Percentiles rank a stretch among this genome's conserved stretches.
These are phyloP conservation scores for Coelopa pilipes DNA, from an alignment of 2,888 invertebrate genomes.

Conservation along the genomic window DNA sequence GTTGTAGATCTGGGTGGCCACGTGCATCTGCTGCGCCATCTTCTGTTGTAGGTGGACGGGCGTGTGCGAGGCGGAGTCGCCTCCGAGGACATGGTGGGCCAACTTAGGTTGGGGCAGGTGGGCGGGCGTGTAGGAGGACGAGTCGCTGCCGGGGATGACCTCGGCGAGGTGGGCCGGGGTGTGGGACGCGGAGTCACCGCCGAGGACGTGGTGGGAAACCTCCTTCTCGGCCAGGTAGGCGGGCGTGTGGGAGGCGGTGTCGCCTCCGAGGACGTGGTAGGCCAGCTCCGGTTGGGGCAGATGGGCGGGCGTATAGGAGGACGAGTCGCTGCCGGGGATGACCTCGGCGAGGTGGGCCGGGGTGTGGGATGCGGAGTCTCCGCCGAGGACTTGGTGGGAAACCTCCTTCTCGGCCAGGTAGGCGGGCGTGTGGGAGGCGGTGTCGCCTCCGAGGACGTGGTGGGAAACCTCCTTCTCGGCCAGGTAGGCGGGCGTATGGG, in stretches of 20 bases:
- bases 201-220: not conserved
- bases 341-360: slow-evolving; percentile 7
- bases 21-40: not conserved
- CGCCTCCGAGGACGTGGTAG: not conserved
- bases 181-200: slow-evolving; percentile 1
- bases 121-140: not conserved
- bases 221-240: not conserved
- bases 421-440: slow-evolving; percentile 30
- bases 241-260: not conserved
- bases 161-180: not conserved
- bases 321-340: not conserved
- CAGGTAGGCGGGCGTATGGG: slow-evolving; percentile 9
- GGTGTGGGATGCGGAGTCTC: slow-evolving; percentile 1
- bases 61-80: not conserved
- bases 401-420: not conserved
- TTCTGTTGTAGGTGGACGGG: slow-evolving; percentile 13
- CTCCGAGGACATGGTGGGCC: not conserved
- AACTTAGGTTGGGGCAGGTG: not conserved
- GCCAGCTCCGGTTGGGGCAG: not conserved
- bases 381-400: not conserved
- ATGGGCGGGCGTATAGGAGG: not conserved
- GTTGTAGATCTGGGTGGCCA: slow-evolving; percentile 12
- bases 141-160: not conserved
- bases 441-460: not conserved
- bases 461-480: not conserved